These are phyloP conservation scores for Gnathonemus echidnorhynchus DNA, from an alignment of 2,113 vertebrate genomes.

Conservation along the genomic window DNA sequence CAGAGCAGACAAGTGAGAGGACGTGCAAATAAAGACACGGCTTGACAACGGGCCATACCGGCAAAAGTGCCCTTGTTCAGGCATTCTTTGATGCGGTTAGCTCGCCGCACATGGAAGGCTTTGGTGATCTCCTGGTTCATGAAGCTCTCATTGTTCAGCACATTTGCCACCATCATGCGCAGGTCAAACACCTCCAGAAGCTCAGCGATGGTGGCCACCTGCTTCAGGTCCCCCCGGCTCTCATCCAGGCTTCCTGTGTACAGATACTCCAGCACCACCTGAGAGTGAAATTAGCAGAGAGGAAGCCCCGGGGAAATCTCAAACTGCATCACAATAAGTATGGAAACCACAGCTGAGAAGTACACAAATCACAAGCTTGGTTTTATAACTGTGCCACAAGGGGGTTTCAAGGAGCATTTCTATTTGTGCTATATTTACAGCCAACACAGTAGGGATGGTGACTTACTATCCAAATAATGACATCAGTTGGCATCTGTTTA, in stretches of 20 bases:
- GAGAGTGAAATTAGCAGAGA: slow-evolving; percentile 26
- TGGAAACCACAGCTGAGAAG: not conserved
- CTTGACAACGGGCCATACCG: slow-evolving; percentile 55
- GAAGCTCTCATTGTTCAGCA: slow-evolving; percentile 84
- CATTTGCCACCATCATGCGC: slow-evolving; percentile 86
- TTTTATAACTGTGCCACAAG: not conserved
- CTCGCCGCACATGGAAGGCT: slow-evolving; percentile 82
- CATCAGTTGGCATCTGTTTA: not conserved
- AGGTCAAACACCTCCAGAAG: slow-evolving; percentile 82
- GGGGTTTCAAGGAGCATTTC: not conserved
- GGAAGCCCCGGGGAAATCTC: not conserved
- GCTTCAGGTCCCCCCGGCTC: slow-evolving; percentile 66
- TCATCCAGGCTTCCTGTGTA: slow-evolving; percentile 76
- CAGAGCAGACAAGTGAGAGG: not conserved
- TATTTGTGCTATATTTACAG: not conserved
- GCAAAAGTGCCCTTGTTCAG: slow-evolving; percentile 76
- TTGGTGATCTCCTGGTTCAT: slow-evolving; percentile 94
- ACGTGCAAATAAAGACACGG: slow-evolving; percentile 10
- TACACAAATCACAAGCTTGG: not conserved
- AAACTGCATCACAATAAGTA: not conserved
- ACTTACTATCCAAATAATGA: not conserved
- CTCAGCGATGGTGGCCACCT: slow-evolving; percentile 80
- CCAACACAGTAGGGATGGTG: not conserved
- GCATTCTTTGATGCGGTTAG: slow-evolving; percentile 86
- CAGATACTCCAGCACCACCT: slow-evolving; percentile 75